A percentile compares a stretch with the other conserved stretches of the same genome.
These are phyloP conservation scores for Saccopteryx leptura DNA, from an alignment of 2,113 vertebrate genomes.

Conservation along the genomic window DNA sequence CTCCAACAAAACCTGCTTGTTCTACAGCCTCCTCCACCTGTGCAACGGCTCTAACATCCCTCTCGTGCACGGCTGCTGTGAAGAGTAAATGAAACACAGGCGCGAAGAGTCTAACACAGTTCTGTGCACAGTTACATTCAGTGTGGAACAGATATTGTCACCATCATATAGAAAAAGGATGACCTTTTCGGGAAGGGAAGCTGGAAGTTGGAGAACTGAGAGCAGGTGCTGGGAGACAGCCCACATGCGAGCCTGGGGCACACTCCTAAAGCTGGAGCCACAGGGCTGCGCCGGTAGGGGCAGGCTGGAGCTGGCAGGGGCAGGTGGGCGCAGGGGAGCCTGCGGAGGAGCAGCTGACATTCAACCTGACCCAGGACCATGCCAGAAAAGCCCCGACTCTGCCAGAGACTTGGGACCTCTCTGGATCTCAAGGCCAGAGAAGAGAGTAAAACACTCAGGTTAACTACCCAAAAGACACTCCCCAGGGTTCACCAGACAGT, in stretches of 20 bases:
- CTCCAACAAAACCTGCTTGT: accelerated
- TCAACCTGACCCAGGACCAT: background rate
- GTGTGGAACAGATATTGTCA: background rate
- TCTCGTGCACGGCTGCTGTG: too few species aligned
- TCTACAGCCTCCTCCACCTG: background rate
- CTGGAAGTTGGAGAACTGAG: background rate
- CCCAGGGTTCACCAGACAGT: background rate
- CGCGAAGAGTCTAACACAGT: background rate
- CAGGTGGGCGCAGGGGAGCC: accelerated
- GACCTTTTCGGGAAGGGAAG: background rate
- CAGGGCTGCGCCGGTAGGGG: background rate
- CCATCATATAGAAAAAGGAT: background rate
- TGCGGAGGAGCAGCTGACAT: background rate
- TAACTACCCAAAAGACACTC: background rate
- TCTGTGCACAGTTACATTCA: too few species aligned
- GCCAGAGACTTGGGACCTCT: background rate
- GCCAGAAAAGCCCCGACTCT: background rate
- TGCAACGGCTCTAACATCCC: background rate
- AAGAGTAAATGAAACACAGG: background rate
- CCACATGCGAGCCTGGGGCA: too few species aligned
- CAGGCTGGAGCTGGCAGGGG: background rate
- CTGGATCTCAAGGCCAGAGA: background rate
- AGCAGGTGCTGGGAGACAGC: background rate
- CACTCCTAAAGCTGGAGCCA: background rate
- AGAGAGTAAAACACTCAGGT: background rate